Percentiles rank a stretch among this genome's conserved stretches.
These are phyloP conservation scores for Cryptotis parvus DNA, from an alignment of 2,113 vertebrate species.

Conservation along the genomic window DNA sequence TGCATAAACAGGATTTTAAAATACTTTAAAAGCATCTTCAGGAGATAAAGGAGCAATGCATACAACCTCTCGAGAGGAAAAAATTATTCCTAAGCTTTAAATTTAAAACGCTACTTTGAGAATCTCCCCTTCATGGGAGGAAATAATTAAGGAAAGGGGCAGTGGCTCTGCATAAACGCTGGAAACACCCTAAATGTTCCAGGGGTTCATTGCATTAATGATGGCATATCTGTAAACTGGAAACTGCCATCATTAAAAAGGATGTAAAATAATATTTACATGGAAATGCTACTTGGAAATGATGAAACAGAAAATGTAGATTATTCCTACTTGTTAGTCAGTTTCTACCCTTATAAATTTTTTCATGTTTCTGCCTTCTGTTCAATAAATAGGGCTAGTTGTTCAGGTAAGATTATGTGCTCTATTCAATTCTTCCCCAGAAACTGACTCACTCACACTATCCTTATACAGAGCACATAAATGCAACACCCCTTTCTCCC, in stretches of 20 bases:
- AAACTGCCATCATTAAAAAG: slow-evolving; percentile 33
- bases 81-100: slow-evolving; percentile 29
- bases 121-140: background rate
- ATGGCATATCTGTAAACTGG: background rate
- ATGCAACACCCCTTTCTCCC: background rate
- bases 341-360: background rate
- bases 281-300: background rate
- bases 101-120: slow-evolving; percentile 44
- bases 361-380: background rate
- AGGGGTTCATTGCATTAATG: slow-evolving; percentile 8
- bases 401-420: background rate
- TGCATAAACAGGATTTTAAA: slow-evolving; percentile 57
- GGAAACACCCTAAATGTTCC: background rate
- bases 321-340: background rate
- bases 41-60: slow-evolving; percentile 31
- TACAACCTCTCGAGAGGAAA: background rate
- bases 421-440: background rate
- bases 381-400: background rate
- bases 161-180: slow-evolving; percentile 9
- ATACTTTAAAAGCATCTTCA: slow-evolving; percentile 37
- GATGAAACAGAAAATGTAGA: background rate
- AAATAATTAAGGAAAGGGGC: slow-evolving; percentile 47
- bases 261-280: background rate
- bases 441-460: background rate
- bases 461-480: background rate